Conservation (phyloP, 2,888 invertebrate genomes). For the Dryocosmus kuriphilus region DNA sequence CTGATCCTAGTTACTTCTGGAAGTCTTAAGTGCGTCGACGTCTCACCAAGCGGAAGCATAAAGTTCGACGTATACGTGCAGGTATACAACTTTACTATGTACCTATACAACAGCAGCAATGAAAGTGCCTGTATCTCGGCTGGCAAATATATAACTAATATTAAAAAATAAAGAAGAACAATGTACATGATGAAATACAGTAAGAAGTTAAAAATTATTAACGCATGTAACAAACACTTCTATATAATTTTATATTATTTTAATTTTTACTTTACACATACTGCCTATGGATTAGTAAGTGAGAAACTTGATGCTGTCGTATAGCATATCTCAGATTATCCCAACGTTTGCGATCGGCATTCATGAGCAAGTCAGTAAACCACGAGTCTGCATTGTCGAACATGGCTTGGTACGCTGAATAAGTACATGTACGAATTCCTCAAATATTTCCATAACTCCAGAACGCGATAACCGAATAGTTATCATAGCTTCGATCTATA, state of each 20-base stretch:
- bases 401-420: conserved; percentile 51
- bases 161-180: too few relatives aligned
- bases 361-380: conserved; percentile 48
- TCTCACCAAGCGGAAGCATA: conserved; percentile 67
- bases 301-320: neutral
- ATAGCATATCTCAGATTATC: conserved; percentile 49
- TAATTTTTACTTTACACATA: neutral
- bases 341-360: conserved; percentile 56
- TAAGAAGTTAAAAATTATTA: neutral
- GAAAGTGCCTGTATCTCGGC: too few relatives aligned
- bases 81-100: too few relatives aligned
- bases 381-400: conserved; percentile 55
- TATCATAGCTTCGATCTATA: conserved; percentile 64
- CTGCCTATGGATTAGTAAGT: neutral
- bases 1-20: too few relatives aligned
- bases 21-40: conserved; percentile 47
- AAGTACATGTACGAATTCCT: conserved; percentile 66
- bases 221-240: neutral
- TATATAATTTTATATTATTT: too few relatives aligned
- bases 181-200: neutral
- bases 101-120: too few relatives aligned
- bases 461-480: conserved; percentile 67
- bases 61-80: conserved; percentile 54
- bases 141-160: too few relatives aligned
- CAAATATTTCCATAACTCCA: conserved; percentile 72